Conservation (phyloP, 1,140 invertebrate species). For the Brachionus rotundiformis region DNA sequence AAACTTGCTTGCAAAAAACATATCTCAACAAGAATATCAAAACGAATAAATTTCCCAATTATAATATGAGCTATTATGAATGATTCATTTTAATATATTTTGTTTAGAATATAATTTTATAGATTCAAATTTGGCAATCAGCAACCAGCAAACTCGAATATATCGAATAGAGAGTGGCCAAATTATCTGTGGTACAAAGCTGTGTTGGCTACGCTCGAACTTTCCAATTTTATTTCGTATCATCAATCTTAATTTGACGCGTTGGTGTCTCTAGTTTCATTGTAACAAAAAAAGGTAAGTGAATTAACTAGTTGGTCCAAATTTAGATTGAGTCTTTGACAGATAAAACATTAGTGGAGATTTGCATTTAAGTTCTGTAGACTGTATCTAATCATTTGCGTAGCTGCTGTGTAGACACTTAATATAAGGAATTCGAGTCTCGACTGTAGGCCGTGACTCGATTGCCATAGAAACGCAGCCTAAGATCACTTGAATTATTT, state of each 20-base stretch:
- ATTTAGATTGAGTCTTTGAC: slow-evolving; percentile 7
- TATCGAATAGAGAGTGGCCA: neutral
- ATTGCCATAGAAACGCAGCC: neutral
- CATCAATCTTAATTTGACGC: slow-evolving; percentile 2
- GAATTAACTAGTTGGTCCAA: neutral
- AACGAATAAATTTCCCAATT: neutral
- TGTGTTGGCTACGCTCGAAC: neutral
- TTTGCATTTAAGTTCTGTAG: neutral
- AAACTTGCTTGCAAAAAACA: neutral
- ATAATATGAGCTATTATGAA: slow-evolving; percentile 4
- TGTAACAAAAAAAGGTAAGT: neutral
- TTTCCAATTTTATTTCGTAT: neutral
- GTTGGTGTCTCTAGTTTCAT: neutral
- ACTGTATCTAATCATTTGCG: neutral
- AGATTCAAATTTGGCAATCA: neutral
- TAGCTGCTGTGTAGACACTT: too few species aligned
- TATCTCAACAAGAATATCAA: neutral
- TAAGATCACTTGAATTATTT: too few species aligned
- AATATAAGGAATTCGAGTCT: too few species aligned
- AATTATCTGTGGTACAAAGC: too few species aligned
- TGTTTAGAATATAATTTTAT: neutral
- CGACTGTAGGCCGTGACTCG: neutral
- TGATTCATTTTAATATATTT: slow-evolving; percentile 9
- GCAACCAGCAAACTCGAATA: neutral
- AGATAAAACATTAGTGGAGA: neutral